Base-by-base conservation (phyloP, 2,797 vertebrate genomes). In the Hydrocynus forskahlii region DNA sequence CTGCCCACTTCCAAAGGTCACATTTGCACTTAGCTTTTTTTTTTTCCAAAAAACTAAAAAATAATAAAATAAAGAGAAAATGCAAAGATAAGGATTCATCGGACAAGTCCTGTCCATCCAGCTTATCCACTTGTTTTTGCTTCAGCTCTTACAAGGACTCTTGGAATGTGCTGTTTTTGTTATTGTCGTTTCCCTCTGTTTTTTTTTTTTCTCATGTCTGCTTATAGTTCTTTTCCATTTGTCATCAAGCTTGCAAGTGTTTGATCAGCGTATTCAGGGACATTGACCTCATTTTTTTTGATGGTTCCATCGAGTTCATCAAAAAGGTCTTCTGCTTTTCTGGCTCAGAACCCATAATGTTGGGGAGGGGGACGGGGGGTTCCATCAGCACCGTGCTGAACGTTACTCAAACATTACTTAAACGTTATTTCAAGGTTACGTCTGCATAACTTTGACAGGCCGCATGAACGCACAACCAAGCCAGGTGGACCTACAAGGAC, bases 401-500 rank as follows among this genome's bases (percentile, higher is more conserved):
- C n/a, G 13, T 75, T 75, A 66, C 29, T 54, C 43, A n/a, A 25
- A 73, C 1, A 8, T 79, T 68, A 21, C 14, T 73, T 59, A 17
- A 57, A 17, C 25, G 52, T 73, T 60, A 23, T 40, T 75, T 67
- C 13, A 52, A 52, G 64, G 73, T 76, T 81, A 76, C 29, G 14
- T 60, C 55, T 17, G 17, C 12, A 29, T 70, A 81, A 76, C 64
- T 55, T 76, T 70, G 25, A 50, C 59, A 76, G 80, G 82, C 81
- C 76, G 59, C 79, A 40, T 84, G 79, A 38, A 72, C 59, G 72
- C 87, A 86, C 88, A 83, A 75, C 62, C 71, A 55, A 43, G 87
- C 83, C 87, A 87, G 79, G 82, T 83, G 79, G 54, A 76, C 45
- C 74, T 63, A 63, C 5, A 13, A 78, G 83, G 59, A 89, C 74